Conservation (phyloP, 2,888 invertebrate species). For the Plagodis dolabraria region DNA sequence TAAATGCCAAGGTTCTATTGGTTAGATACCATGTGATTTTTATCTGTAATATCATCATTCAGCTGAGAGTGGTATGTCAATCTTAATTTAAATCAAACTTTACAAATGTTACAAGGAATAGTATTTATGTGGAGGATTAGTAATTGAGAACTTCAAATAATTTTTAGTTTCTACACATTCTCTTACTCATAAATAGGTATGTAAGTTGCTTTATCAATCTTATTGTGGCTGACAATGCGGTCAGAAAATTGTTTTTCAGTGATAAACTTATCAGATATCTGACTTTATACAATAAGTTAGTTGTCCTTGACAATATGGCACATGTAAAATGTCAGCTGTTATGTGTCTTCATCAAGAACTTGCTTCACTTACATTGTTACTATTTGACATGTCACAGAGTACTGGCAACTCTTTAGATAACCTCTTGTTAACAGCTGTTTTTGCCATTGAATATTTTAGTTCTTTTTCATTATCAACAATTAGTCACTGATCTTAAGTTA, state of each 20-base stretch:
- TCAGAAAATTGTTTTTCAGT: conserved; percentile 1
- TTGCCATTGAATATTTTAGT: not conserved
- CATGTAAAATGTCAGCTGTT: not conserved
- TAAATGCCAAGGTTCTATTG: conserved; percentile 60
- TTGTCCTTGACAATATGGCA: not conserved
- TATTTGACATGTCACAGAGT: not conserved
- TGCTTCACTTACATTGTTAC: not conserved
- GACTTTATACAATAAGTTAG: no score
- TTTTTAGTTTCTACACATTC: no score
- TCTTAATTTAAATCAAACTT: conserved; percentile 4
- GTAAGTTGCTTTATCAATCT: conserved; percentile 6
- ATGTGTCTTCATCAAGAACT: no score
- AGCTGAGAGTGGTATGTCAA: conserved; percentile 1
- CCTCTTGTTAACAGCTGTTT: not conserved
- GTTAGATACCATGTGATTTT: conserved; percentile 31
- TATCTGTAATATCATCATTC: conserved; percentile 12
- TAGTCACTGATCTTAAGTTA: no score
- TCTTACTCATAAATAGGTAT: no score
- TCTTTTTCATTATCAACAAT: not conserved
- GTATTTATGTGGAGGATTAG: not conserved
- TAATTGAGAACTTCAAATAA: no score
- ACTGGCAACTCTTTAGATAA: not conserved
- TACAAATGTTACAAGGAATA: not conserved
- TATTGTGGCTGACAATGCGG: conserved; percentile 16
- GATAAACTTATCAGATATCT: conserved; percentile 1